These are phyloP conservation scores for Epizoanthus rinbou DNA, from an alignment of 92 coral and sea anemone genomes.

Conservation along the genomic window DNA sequence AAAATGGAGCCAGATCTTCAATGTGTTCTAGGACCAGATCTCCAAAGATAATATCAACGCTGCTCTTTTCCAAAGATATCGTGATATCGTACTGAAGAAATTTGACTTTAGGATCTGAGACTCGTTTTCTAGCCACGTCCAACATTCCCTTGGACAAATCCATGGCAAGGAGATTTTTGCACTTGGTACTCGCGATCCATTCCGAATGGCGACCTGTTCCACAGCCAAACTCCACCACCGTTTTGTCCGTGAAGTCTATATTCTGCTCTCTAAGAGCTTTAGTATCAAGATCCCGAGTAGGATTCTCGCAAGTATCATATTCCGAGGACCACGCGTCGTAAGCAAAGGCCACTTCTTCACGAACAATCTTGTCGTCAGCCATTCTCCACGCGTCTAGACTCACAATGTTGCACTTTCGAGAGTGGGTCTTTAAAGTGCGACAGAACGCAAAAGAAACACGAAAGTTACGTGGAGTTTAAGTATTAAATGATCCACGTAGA, in stretches of 20 bases:
- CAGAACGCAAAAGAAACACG: too few species aligned
- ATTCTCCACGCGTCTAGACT: background rate
- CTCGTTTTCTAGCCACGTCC: slow-evolving; percentile 16
- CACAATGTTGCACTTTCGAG: background rate
- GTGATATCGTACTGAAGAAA: slow-evolving; percentile 37
- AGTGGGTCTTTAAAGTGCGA: too few species aligned
- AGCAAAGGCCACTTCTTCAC: slow-evolving; percentile 25
- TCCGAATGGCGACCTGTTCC: slow-evolving; percentile 40
- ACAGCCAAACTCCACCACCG: slow-evolving; percentile 37
- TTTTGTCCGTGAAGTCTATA: slow-evolving; percentile 30
- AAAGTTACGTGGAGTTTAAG: too few species aligned
- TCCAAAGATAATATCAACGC: slow-evolving; percentile 35
- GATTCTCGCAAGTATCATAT: slow-evolving; percentile 32
- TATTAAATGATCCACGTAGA: too few species aligned
- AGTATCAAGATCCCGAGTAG: slow-evolving; percentile 41
- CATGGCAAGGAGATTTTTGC: slow-evolving; percentile 27
- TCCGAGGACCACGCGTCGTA: slow-evolving; percentile 40
- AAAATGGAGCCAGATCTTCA: slow-evolving; percentile 35
- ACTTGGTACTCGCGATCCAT: slow-evolving; percentile 26
- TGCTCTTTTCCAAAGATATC: background rate
- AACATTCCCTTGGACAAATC: slow-evolving; percentile 34
- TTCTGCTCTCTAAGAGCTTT: slow-evolving; percentile 28
- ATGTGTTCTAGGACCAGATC: slow-evolving; percentile 36
- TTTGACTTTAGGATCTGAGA: slow-evolving; percentile 14
- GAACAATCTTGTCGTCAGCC: slow-evolving; percentile 22